Evolutionary conservation across 2,113 vertebrate species (phyloP).

Genomic region (Pseudonaja textilis): DNA sequence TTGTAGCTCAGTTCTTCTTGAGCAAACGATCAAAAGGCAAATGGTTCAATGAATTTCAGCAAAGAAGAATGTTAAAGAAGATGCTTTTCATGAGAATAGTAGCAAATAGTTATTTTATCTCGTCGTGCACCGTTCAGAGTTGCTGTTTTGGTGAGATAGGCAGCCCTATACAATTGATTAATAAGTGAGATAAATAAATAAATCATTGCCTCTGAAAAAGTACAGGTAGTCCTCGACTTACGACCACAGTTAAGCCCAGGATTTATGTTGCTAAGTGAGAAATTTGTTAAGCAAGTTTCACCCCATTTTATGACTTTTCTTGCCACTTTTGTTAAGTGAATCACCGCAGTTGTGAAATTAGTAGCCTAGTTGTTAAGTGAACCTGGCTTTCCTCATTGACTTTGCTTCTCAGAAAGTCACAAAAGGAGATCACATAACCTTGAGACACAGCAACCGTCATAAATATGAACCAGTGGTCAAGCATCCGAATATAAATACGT

Average conservation of each 20-base stretch:
- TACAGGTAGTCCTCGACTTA: background rate
- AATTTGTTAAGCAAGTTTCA: background rate
- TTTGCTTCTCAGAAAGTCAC: no score
- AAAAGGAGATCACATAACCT: background rate
- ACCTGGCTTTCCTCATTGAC: no score
- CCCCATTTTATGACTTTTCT: background rate
- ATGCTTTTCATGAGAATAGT: background rate
- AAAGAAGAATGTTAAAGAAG: background rate
- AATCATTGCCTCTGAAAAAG: background rate
- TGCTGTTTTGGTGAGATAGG: background rate
- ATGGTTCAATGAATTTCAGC: background rate
- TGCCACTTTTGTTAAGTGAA: background rate
- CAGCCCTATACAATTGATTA: background rate
- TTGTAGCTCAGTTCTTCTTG: background rate
- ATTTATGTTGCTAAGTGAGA: background rate
- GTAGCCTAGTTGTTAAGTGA: background rate
- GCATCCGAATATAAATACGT: background rate
- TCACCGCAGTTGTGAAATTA: background rate
- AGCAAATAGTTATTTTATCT: background rate
- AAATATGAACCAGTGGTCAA: background rate
- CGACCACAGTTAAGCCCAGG: background rate
- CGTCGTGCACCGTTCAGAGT: background rate
- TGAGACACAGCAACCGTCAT: background rate
- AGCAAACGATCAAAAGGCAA: background rate
- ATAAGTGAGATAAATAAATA: background rate